Evolutionary conservation across 2,113 vertebrate genomes (phyloP).

Genomic region (Nerophis ophidion): DNA sequence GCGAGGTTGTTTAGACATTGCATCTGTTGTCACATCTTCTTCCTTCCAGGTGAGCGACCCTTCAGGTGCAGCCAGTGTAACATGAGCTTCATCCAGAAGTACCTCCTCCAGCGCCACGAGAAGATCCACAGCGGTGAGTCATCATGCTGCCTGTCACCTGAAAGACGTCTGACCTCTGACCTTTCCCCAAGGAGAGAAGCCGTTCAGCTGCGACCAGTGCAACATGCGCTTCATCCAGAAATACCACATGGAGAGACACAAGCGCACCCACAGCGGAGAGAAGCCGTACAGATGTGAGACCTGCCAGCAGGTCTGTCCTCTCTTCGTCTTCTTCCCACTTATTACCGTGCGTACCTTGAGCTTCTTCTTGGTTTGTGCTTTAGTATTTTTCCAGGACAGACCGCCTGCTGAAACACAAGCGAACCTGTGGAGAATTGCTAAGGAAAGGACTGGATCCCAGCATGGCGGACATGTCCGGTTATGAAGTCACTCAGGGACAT

Average conservation of each 20-base stretch:
- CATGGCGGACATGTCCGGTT: constrained; percentile 79
- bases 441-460: constrained; percentile 84
- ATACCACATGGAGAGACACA: constrained; percentile 99
- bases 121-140: constrained; percentile 91
- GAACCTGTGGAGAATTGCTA: constrained; percentile 92
- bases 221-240: constrained; percentile 99
- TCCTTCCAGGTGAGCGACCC: constrained; percentile 81
- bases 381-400: constrained; percentile 99
- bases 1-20: too few relatives aligned
- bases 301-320: constrained; percentile 83
- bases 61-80: constrained; percentile 98
- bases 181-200: constrained; percentile 82
- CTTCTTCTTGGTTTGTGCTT: constrained; percentile 13
- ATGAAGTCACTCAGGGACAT: constrained; percentile 88
- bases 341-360: neutral
- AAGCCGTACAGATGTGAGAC: constrained; percentile 99
- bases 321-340: neutral
- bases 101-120: constrained; percentile 92
- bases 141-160: neutral
- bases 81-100: constrained; percentile 99
- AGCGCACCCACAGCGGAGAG: constrained; percentile 98
- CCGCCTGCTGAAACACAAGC: constrained; percentile 97
- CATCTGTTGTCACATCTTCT: neutral
- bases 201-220: constrained; percentile 96
- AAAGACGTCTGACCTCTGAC: neutral